Conservation (phyloP, 2,113 vertebrate species). For the Pheucticus melanocephalus region DNA sequence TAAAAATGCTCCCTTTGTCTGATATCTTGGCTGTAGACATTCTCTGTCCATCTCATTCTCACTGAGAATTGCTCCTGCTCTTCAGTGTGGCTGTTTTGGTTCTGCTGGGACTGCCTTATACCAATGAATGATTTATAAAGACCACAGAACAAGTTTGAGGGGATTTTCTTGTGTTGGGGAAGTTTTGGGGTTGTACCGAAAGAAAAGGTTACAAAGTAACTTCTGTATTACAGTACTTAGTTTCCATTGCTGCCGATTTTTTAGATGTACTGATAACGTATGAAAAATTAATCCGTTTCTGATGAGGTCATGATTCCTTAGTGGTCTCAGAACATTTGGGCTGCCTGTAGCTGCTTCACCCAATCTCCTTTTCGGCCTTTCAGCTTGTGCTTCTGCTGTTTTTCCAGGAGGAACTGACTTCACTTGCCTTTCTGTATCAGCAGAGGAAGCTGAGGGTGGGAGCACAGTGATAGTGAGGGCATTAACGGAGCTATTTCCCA, state of each 20-base stretch:
- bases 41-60: neutral
- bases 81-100: neutral
- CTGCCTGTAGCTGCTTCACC: neutral
- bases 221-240: neutral
- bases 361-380: neutral
- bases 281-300: neutral
- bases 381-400: neutral
- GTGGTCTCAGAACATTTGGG: neutral
- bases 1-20: neutral
- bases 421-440: neutral
- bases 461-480: neutral
- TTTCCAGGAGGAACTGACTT: neutral
- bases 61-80: neutral
- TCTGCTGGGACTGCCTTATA: neutral
- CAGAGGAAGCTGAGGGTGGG: neutral
- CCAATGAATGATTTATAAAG: neutral
- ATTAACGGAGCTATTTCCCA: neutral
- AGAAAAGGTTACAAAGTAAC: neutral
- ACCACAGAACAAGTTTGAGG: neutral
- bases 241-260: neutral
- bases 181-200: neutral
- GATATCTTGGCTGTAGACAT: fast-evolving
- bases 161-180: neutral
- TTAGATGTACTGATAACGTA: neutral
- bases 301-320: neutral